Evolutionary conservation across 2,113 vertebrate species (phyloP), one percentile per base, ranked within the genome.

Genomic region (Cathartes aura): DNA sequence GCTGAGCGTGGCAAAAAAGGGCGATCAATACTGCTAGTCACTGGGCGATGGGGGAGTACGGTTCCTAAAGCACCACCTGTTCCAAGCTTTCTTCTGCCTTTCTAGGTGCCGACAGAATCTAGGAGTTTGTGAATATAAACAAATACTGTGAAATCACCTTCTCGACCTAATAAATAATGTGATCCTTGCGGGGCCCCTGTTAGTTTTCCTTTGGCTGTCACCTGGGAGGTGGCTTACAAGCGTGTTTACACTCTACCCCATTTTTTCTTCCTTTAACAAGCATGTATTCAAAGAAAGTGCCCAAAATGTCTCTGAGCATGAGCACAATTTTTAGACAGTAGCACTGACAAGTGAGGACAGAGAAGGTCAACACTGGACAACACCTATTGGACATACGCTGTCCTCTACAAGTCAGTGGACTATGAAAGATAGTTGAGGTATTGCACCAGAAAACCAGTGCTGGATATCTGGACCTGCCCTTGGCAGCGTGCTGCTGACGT

Each of bases 361-460:
- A 50, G 85, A 52, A 82, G 52, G 56, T 21, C 64, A 59, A 16
- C 1, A 3, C 55, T 71, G 85, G 76, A 42, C 29, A 75, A 1
- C 26, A 47, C 70, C 66, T 55, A n/a, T 75, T 47, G 73, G 52
- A 63, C 1, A 3, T 32, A 19, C 8, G 58, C 9, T 79, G 45
- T 62, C 36, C 45, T 62, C 42, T 81, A 3, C 38, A 50, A 48
- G 42, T 30, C 59, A 45, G 26, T 14, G 78, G n/a, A 29, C 56
- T 71, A 21, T 56, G 71, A 87, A 68, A 71, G 43, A 40, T 29
- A 40, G 15, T 20, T 72, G 75, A 72, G 45, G n/a, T 42, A 32
- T 34, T 59, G 48, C 26, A 26, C 43, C 7, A 8, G 27, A 55
- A 87, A 59, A 60, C 9, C 60, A 50, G 0, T 0, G 1, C 38